Percentiles rank a stretch among this genome's conserved stretches.
phyloP scores from a whole-genome alignment of 2,113 vertebrate species.

The Pseudopipra pipra region DNA sequence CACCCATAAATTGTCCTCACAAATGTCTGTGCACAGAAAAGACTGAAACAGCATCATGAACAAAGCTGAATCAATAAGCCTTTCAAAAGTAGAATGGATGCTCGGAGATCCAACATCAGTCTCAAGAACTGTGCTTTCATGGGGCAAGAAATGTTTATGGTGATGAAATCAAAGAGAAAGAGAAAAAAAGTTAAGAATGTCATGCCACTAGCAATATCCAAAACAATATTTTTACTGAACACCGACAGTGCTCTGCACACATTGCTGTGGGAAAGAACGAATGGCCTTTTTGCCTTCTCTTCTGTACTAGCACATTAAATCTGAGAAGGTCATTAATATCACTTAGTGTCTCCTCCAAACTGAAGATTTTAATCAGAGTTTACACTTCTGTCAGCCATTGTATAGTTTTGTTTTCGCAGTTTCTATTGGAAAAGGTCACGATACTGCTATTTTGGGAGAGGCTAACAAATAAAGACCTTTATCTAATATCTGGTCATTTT shows the following conservation, averaged over 20 bases:
- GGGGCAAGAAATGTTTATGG: neutral
- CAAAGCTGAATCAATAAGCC: neutral
- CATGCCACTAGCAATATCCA: neutral
- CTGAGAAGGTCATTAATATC: neutral
- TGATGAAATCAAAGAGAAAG: neutral
- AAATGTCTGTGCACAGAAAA: neutral
- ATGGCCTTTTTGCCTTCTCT: neutral
- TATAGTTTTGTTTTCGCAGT: neutral
- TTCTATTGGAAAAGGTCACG: neutral
- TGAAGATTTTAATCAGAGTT: neutral
- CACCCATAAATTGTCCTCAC: neutral
- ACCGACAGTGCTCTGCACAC: fast-evolving
- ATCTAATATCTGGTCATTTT: neutral
- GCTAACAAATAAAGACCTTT: neutral
- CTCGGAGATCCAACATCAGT: neutral
- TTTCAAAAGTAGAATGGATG: neutral
- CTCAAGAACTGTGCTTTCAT: neutral
- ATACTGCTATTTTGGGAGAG: neutral
- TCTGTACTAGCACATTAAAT: neutral
- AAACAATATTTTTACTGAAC: neutral
- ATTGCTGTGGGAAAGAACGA: neutral
- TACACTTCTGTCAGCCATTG: neutral
- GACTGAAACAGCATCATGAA: neutral
- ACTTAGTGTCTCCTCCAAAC: neutral
- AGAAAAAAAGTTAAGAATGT: neutral